phyloP scores from a whole-genome alignment of 2,113 vertebrate species.

The Myocastor coypus region DNA sequence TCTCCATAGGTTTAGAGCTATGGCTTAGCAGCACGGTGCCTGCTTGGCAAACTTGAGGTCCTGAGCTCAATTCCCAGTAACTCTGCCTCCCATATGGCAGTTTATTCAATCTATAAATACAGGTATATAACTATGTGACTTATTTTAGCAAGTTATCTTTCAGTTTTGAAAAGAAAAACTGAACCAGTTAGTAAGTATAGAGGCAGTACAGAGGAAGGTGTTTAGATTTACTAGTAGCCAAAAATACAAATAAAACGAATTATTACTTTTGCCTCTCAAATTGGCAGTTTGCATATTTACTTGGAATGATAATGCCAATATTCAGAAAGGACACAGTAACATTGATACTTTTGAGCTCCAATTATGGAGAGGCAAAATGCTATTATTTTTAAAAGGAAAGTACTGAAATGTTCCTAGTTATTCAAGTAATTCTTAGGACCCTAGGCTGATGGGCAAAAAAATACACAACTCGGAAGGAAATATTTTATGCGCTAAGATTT shows the following conservation, averaged over 20 bases:
- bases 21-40: too few species aligned
- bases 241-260: slow-evolving; percentile 21
- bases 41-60: too few species aligned
- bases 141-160: neutral
- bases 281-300: neutral
- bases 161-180: neutral
- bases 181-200: neutral
- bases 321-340: neutral
- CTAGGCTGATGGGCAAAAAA: neutral
- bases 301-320: neutral
- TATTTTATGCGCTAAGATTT: slow-evolving; percentile 15
- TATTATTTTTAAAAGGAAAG: neutral
- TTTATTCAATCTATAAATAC: neutral
- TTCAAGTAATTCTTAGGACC: neutral
- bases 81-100: neutral
- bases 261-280: neutral
- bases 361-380: neutral
- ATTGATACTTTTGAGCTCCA: neutral
- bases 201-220: neutral
- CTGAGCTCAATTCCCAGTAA: too few species aligned
- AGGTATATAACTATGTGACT: neutral
- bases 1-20: neutral
- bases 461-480: neutral
- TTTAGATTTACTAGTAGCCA: neutral
- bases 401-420: neutral